These are phyloP conservation scores for Pammene fasciana DNA, from an alignment of 2,888 invertebrate genomes.

Conservation along the genomic window DNA sequence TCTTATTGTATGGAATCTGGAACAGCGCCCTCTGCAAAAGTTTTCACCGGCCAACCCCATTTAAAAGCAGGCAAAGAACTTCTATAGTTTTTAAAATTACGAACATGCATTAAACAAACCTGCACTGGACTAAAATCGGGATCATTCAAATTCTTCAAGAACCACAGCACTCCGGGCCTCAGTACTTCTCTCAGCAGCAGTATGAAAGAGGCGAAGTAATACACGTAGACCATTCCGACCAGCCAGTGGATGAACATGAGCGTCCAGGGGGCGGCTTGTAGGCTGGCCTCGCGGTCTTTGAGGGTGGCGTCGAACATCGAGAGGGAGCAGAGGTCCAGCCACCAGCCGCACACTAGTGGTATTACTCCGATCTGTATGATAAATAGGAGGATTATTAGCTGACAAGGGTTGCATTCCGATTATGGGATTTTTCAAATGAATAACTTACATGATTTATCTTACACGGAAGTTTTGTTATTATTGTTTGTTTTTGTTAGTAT, in stretches of 20 bases:
- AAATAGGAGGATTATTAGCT: background rate
- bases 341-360: slow-evolving; percentile 99
- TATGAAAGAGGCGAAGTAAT: slow-evolving; percentile 99
- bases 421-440: too few relatives aligned
- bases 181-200: slow-evolving; percentile 95
- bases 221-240: slow-evolving; percentile 99
- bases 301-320: slow-evolving; percentile 95
- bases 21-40: too few relatives aligned
- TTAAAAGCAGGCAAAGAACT: too few relatives aligned
- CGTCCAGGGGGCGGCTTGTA: slow-evolving; percentile 96
- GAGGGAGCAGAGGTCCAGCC: slow-evolving; percentile 98
- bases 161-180: slow-evolving; percentile 99
- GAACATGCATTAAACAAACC: slow-evolving; percentile 72
- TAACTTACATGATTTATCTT: too few relatives aligned
- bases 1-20: too few relatives aligned
- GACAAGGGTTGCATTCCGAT: background rate
- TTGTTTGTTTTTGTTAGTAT: too few relatives aligned
- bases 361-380: slow-evolving; percentile 92
- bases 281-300: slow-evolving; percentile 93
- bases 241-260: slow-evolving; percentile 99
- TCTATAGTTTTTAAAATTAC: too few relatives aligned
- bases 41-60: too few relatives aligned
- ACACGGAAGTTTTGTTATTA: too few relatives aligned
- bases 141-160: slow-evolving; percentile 98
- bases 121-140: slow-evolving; percentile 99